These are phyloP conservation scores for Acromyrmex heyeri DNA, from an alignment of 1,140 invertebrate genomes.

Conservation along the genomic window DNA sequence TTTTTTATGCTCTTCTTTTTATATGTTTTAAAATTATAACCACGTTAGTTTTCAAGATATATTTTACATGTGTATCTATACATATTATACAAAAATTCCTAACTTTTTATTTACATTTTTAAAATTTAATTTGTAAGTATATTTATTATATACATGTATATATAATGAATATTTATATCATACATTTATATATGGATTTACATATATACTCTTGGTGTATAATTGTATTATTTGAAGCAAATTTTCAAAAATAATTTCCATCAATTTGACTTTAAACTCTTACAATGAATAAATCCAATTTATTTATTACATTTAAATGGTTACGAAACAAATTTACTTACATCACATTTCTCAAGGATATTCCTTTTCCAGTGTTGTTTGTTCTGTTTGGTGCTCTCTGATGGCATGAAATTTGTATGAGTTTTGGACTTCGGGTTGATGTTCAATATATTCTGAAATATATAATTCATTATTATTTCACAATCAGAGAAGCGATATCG, in stretches of 20 bases:
- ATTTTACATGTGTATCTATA: too few species aligned
- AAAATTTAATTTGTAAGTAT: too few species aligned
- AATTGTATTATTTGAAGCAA: neutral
- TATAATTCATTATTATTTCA: neutral
- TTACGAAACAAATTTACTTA: slow-evolving; percentile 86
- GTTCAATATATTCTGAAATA: slow-evolving; percentile 92
- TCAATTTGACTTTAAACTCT: neutral
- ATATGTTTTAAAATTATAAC: too few species aligned
- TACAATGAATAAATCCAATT: neutral
- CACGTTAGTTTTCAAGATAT: too few species aligned
- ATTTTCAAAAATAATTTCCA: neutral
- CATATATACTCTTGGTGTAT: neutral
- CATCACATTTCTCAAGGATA: slow-evolving; percentile 93
- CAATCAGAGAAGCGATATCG: neutral
- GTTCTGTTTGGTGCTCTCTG: slow-evolving; percentile 93
- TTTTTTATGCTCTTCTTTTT: too few species aligned
- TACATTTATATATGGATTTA: too few species aligned
- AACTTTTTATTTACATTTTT: too few species aligned
- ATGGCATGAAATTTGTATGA: slow-evolving; percentile 93
- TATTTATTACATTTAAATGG: neutral
- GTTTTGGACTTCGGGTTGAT: slow-evolving; percentile 94
- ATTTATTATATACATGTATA: too few species aligned
- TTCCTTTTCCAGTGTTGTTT: slow-evolving; percentile 99
- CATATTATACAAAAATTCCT: too few species aligned
- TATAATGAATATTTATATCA: too few species aligned